Evolutionary conservation across 2,113 vertebrate genomes (phyloP), one percentile per base, ranked within the genome.

Genomic region (Hyperoodon ampullatus): DNA sequence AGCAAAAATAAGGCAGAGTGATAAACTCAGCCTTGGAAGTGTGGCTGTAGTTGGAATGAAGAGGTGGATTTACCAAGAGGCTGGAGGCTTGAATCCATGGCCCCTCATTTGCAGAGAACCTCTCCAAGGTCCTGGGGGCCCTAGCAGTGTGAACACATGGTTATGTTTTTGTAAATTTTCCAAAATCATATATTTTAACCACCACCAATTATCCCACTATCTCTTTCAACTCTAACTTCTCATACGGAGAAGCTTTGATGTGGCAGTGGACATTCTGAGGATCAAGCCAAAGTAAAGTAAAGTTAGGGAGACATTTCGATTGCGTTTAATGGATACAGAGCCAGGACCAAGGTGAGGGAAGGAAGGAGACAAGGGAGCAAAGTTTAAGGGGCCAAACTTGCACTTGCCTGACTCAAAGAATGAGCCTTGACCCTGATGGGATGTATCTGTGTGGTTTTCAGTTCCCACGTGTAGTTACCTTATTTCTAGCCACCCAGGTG

Each of bases 211-310:
- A 65, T 33, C 70, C 19, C 66, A 42, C 15, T 66, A 8, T 60
- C 58, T 63, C 8, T 72, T 96, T 92, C 9, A 50, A 78, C 28
- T 77, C 44, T 35, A 65, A 65, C 15, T 68, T 85, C 42, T 86
- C 70, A 9, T 50, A 88, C 10, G 82, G 65, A 93, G 24, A 35
- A 39, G 28, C 53, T 86, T 70, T 63, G 42, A 90, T 82, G 53
- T 71, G 23, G 14, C 80, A 15, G 14, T 39, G 80, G 55, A 60
- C 26, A 68, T 71, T 90, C 26, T 23, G 30, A 7, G 39, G 66
- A 75, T 33, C 53, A 77, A 92, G 81, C 53, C 53, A 81, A 77
- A 71, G 42, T 21, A 77, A 44, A 90, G n/a, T 35, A 16, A 91
- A 24, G 11, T 9, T 68, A 30, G 55, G 10, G 50, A 93, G 60